A percentile compares a stretch with the other conserved stretches of the same genome.
Evolutionary conservation across 2,113 vertebrate species (phyloP).

Genomic region (Orthonyx spaldingii): DNA sequence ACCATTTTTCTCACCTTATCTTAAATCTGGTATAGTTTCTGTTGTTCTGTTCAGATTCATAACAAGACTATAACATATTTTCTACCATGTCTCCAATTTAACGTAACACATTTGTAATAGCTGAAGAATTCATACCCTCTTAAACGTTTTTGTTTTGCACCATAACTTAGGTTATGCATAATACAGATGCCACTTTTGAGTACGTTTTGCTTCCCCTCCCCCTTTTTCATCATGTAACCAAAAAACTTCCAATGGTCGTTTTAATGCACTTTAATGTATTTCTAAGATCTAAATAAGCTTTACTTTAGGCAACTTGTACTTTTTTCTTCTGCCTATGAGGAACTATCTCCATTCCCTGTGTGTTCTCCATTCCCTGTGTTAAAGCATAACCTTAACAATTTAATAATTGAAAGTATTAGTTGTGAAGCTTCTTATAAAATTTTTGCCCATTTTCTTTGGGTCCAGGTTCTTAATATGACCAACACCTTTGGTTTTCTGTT

Average conservation of each 20-base stretch:
- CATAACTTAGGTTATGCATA: not conserved
- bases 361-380: not conserved
- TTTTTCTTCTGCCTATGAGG: not conserved
- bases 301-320: not conserved
- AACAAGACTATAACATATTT: not conserved
- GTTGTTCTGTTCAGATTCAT: not conserved
- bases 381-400: not conserved
- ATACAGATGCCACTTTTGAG: not conserved
- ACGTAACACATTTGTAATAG: not conserved
- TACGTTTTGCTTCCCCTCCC: not conserved
- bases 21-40: not conserved
- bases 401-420: not conserved
- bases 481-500: not conserved
- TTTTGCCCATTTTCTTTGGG: not conserved
- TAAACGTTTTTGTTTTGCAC: not conserved
- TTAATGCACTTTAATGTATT: not conserved
- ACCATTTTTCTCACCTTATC: not conserved
- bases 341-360: not conserved
- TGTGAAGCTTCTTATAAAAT: not conserved
- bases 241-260: not conserved
- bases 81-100: not conserved
- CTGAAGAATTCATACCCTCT: not conserved
- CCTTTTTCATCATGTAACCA: not conserved
- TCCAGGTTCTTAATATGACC: not conserved
- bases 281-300: not conserved